Percentiles rank a stretch among this genome's conserved stretches.
Conservation (phyloP, 1,140 invertebrate genomes). For the Cyclina sinensis region DNA sequence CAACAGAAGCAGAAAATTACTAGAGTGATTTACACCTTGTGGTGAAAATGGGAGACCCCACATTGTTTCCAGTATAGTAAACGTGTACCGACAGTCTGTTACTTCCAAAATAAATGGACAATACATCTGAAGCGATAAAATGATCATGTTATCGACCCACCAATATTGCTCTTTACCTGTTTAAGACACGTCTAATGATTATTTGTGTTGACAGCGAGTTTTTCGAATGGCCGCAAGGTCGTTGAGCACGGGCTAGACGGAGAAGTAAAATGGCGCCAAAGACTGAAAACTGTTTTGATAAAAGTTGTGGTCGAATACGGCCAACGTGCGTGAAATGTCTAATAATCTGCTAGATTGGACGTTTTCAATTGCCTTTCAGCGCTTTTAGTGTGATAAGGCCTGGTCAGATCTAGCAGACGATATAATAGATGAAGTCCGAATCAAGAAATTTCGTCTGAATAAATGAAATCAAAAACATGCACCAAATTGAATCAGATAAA, state of each 20-base stretch:
- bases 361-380: slow-evolving; percentile 63
- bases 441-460: slow-evolving; percentile 22
- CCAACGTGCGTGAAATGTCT: slow-evolving; percentile 46
- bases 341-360: slow-evolving; percentile 57
- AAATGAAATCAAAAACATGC: slow-evolving; percentile 55
- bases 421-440: slow-evolving; percentile 5
- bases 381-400: slow-evolving; percentile 48
- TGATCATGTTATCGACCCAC: slow-evolving; percentile 34
- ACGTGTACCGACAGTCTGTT: slow-evolving; percentile 6
- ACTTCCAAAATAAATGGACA: slow-evolving; percentile 1
- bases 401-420: slow-evolving; percentile 27
- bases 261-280: slow-evolving; percentile 48
- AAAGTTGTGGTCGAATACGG: slow-evolving; percentile 50
- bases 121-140: slow-evolving; percentile 15
- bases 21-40: slow-evolving; percentile 24
- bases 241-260: slow-evolving; percentile 23
- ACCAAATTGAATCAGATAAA: slow-evolving; percentile 43
- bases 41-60: slow-evolving; percentile 31
- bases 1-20: slow-evolving; percentile 22
- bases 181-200: slow-evolving; percentile 36
- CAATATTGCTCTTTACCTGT: slow-evolving; percentile 20
- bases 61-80: slow-evolving; percentile 24
- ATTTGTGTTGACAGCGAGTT: slow-evolving; percentile 53
- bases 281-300: slow-evolving; percentile 61
- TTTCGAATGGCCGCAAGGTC: slow-evolving; percentile 39